Evolutionary conservation across 2,113 vertebrate species (phyloP).

Genomic region (Orthochromis indermauri): DNA sequence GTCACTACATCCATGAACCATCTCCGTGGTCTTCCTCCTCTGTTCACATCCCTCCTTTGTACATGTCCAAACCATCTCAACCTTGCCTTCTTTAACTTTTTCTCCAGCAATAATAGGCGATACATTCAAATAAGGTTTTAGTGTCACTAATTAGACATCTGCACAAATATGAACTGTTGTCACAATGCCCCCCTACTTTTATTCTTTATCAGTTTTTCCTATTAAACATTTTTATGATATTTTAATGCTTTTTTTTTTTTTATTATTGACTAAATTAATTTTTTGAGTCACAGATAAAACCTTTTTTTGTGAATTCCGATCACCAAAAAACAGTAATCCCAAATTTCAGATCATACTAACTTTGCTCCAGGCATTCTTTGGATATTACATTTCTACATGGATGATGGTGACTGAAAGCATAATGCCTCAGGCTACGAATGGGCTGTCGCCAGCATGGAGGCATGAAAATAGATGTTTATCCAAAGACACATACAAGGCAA

Average conservation of each 20-base stretch:
- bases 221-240: not conserved
- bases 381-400: not conserved
- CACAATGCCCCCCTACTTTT: not conserved
- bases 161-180: not conserved
- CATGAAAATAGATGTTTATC: not conserved
- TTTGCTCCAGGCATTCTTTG: not conserved
- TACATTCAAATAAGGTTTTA: not conserved
- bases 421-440: not conserved
- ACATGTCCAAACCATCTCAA: not conserved
- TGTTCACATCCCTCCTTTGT: not conserved
- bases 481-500: not conserved
- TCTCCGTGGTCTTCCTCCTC: not conserved
- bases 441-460: not conserved
- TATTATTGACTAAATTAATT: not conserved
- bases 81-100: not conserved
- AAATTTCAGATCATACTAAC: not conserved
- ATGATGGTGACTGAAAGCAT: not conserved
- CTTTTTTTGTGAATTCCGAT: not conserved
- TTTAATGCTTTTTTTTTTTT: not conserved
- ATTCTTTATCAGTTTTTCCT: not conserved
- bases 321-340: not conserved
- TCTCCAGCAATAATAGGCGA: not conserved
- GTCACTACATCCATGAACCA: accelerated
- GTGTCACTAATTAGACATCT: not conserved
- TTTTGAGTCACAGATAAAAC: not conserved